phyloP scores from a whole-genome alignment of 1,140 invertebrate genomes.

The Drosophila leontia region DNA sequence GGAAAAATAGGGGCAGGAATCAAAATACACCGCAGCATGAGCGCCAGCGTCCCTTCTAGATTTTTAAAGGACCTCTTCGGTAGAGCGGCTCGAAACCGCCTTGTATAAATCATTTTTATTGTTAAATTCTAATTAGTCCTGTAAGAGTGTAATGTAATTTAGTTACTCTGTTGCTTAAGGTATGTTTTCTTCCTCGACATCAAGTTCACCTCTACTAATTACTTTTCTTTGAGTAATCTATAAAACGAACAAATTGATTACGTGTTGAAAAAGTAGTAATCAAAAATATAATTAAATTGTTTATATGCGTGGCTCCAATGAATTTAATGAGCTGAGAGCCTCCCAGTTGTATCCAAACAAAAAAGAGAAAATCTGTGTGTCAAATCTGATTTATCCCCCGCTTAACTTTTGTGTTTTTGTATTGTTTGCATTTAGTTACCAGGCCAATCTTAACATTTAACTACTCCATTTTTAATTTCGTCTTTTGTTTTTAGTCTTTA shows the following conservation, averaged over 20 bases:
- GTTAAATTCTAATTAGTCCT: conserved; percentile 66
- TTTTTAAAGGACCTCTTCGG: conserved; percentile 31
- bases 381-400: conserved; percentile 40
- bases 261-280: conserved; percentile 12
- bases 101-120: conserved; percentile 80
- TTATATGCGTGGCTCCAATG: conserved; percentile 48
- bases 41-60: conserved; percentile 2
- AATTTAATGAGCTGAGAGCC: conserved; percentile 64
- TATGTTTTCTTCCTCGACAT: conserved; percentile 25
- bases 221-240: conserved; percentile 8
- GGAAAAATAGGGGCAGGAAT: conserved; percentile 15
- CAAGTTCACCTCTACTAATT: conserved; percentile 5
- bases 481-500: conserved; percentile 10
- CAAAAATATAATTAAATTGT: conserved; percentile 12
- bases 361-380: conserved; percentile 16
- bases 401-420: conserved; percentile 28
- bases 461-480: background rate
- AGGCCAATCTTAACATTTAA: conserved; percentile 17
- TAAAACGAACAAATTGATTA: conserved; percentile 28
- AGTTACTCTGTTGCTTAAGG: conserved; percentile 71
- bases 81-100: conserved; percentile 40
- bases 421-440: conserved; percentile 34
- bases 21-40: conserved; percentile 13
- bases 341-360: background rate
- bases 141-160: conserved; percentile 66